Evolutionary conservation across 2,797 vertebrate species (phyloP).

Genomic region (Takifugu ocellatus): DNA sequence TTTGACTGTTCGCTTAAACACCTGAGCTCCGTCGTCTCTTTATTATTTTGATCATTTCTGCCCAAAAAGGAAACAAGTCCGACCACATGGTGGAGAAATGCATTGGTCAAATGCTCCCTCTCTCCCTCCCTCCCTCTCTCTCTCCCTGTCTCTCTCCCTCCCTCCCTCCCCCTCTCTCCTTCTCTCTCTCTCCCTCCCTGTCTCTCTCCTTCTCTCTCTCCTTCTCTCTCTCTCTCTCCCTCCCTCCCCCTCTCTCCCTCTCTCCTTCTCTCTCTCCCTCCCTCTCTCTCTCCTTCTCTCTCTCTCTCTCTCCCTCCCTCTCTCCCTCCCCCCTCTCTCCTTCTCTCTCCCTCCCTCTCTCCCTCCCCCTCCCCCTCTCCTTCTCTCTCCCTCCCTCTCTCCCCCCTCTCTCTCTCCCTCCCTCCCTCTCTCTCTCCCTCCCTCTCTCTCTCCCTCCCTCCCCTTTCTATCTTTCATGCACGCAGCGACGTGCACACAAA

Average conservation of each 20-base stretch:
- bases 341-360: background rate
- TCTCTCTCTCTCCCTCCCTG: no score
- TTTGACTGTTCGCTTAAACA: no score
- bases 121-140: background rate
- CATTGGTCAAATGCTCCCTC: conserved; percentile 28
- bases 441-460: background rate
- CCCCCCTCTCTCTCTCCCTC: background rate
- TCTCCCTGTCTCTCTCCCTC: no score
- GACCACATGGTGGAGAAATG: conserved; percentile 40
- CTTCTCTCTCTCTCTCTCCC: conserved; percentile 4
- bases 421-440: background rate
- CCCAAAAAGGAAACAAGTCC: conserved; percentile 34
- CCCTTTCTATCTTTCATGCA: conserved; percentile 6
- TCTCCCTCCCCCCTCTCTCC: no score
- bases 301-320: background rate
- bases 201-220: background rate
- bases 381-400: no score
- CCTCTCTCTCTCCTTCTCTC: background rate
- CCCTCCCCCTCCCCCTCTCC: no score
- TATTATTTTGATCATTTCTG: conserved; percentile 1
- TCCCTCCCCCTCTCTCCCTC: background rate
- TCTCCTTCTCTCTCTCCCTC: conserved; percentile 4
- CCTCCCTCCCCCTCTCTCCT: no score
- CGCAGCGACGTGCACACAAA: background rate
- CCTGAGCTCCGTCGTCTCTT: no score